Percentiles rank a stretch among this genome's conserved stretches.
Evolutionary conservation across 2,888 invertebrate species (phyloP).

Genomic region (Xestia ashworthii): DNA sequence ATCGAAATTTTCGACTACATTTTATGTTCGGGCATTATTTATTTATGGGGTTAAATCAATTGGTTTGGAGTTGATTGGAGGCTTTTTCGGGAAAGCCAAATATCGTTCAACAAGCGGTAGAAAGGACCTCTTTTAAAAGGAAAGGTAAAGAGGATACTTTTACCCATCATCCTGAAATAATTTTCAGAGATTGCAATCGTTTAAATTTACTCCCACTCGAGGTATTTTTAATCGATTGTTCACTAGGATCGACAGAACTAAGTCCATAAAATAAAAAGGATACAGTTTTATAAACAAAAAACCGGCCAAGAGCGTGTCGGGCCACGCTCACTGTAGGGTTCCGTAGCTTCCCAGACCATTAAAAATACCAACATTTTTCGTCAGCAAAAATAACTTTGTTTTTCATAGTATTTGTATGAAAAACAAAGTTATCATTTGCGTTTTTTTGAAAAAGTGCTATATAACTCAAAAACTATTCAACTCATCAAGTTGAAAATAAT

Average conservation of each 20-base stretch:
- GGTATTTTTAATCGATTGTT: neutral
- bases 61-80: slow-evolving; percentile 19
- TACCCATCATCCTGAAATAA: neutral
- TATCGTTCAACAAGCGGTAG: neutral
- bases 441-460: too few species aligned
- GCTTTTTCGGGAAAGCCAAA: slow-evolving; percentile 6
- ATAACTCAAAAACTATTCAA: too few species aligned
- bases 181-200: neutral
- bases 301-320: too few species aligned
- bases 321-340: too few species aligned
- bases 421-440: too few species aligned
- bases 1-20: slow-evolving; percentile 15
- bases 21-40: slow-evolving; percentile 38
- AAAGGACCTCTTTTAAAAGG: neutral
- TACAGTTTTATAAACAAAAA: neutral
- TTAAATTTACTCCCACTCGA: neutral
- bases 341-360: too few species aligned
- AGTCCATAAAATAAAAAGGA: neutral
- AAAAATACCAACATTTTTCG: too few species aligned
- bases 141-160: neutral
- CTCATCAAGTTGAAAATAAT: too few species aligned
- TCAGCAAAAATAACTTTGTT: too few species aligned
- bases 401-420: too few species aligned
- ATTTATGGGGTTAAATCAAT: slow-evolving; percentile 37
- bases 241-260: neutral